Percentiles rank a stretch among this genome's conserved stretches.
These are phyloP conservation scores for Ellobius talpinus DNA, from an alignment of 2,113 vertebrate genomes.

Conservation along the genomic window DNA sequence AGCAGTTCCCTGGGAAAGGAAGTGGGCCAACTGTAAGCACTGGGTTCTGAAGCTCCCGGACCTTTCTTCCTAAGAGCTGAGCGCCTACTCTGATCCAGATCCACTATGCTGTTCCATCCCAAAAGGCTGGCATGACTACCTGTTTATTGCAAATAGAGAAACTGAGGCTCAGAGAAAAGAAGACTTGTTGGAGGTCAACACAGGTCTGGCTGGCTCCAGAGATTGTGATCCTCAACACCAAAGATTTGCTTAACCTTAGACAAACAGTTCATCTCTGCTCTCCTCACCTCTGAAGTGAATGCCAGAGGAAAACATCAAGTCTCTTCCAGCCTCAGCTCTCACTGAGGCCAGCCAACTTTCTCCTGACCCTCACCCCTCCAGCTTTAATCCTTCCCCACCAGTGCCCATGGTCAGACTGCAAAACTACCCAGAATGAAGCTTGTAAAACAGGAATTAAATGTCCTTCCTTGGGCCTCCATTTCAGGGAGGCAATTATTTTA, in stretches of 20 bases:
- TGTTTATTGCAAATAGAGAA: slow-evolving; percentile 14
- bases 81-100: background rate
- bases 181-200: background rate
- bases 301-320: background rate
- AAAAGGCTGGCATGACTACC: background rate
- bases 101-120: background rate
- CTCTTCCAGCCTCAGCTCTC: background rate
- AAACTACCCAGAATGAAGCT: background rate
- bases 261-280: background rate
- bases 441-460: background rate
- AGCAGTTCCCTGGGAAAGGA: background rate
- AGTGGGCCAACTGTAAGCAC: rapidly evolving
- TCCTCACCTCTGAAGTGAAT: background rate
- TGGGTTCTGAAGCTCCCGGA: background rate
- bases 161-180: slow-evolving; percentile 20
- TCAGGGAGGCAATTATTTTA: background rate
- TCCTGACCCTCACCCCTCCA: background rate
- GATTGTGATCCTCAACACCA: background rate
- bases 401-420: background rate
- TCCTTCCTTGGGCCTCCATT: background rate
- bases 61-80: background rate
- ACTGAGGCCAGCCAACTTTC: background rate
- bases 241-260: background rate
- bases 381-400: background rate
- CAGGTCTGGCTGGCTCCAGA: background rate